phyloP scores from a whole-genome alignment of 2,113 vertebrate genomes.

The Cebidichthys violaceus region DNA sequence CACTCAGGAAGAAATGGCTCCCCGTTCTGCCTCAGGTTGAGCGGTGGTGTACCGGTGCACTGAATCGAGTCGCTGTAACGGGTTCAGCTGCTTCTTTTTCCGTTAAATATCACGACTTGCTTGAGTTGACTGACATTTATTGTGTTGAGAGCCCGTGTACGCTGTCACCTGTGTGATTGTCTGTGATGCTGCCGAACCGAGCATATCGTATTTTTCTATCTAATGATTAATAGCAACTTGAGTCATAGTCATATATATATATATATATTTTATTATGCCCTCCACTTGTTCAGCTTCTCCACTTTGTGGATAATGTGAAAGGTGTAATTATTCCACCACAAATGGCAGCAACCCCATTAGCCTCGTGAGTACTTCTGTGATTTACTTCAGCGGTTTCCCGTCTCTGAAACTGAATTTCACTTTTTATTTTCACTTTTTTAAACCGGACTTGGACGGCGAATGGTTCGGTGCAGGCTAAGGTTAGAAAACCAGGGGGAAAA shows the following conservation, averaged over 20 bases:
- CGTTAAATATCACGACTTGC: background rate
- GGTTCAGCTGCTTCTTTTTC: too few relatives aligned
- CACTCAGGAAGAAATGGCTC: constrained; percentile 29
- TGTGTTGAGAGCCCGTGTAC: too few relatives aligned
- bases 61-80: constrained; percentile 2
- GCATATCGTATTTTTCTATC: background rate
- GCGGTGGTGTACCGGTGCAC: background rate
- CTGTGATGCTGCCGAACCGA: background rate
- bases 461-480: background rate
- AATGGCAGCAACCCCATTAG: constrained; percentile 36
- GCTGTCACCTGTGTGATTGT: background rate
- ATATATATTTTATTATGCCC: too few relatives aligned
- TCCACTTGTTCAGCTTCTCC: background rate
- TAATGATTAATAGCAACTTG: constrained; percentile 1
- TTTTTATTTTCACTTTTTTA: background rate
- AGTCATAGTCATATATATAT: too few relatives aligned
- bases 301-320: constrained; percentile 30
- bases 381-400: background rate
- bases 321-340: constrained; percentile 26
- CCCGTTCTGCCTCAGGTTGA: constrained; percentile 10
- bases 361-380: constrained; percentile 12
- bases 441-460: background rate
- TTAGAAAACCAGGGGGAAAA: background rate
- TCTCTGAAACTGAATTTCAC: background rate
- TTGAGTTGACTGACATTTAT: constrained; percentile 3